Evolutionary conservation across 2,888 invertebrate species (phyloP), one percentile per base, ranked within the genome.

Genomic region (Capitulum mitella): DNA sequence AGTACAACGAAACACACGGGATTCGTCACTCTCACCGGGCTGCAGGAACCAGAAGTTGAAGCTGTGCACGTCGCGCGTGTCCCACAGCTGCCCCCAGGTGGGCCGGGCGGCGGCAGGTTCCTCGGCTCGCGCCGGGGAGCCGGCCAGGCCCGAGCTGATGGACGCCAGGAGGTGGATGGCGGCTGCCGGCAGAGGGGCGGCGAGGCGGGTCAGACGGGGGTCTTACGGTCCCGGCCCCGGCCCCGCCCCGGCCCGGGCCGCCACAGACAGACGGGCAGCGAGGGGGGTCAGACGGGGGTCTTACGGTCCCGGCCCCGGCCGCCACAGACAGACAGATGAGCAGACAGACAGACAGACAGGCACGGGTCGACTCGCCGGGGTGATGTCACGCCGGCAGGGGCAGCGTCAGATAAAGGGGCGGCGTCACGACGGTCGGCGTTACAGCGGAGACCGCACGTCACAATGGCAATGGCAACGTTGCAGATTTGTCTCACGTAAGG

Each of bases 131-230:
- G 37, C 37, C 16, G 29, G 14, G 3, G n/a, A 6, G 46, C 46
- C 26, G 3, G 46, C 19, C 75, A 75, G n/a, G 16, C 75, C 46
- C n/a, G 46, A 43, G n/a, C 75, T 75, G 75, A 75, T 75, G 75
- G 75, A 43, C 46, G 75, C 29, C 75, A 75, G 75, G 46, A 75
- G 75, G 75, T 75, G 43, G 75, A 75, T 75, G 75, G 75, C 75
- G 14, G 75, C 75, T 75, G 70, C 22, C 10, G 61, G 32, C 1
- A 14, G 29, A 26, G 32, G n/a, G n/a, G n/a, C n/a, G n/a, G n/a
- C n/a, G n/a, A n/a, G n/a, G n/a, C n/a, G n/a, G n/a, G n/a, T n/a
- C n/a, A n/a, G n/a, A n/a, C 51, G 10, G 51, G 51, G 16, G 51
- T 16, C 12, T 51, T 22, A 51, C 51, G 3, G 51, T 12, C 43